phyloP scores from a whole-genome alignment of 2,113 vertebrate genomes.

The Lutjanus erythropterus region DNA sequence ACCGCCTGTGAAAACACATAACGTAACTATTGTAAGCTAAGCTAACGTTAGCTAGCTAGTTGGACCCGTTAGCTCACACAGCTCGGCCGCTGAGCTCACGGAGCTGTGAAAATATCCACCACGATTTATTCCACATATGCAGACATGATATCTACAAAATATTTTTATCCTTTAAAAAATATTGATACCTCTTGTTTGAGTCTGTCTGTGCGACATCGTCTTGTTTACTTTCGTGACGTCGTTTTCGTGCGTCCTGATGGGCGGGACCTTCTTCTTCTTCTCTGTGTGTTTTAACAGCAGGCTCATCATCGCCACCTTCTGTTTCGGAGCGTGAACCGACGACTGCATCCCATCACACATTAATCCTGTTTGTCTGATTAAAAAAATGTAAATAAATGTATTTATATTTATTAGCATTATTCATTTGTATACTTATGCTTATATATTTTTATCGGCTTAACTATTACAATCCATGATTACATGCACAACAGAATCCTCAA shows the following conservation, averaged over 20 bases:
- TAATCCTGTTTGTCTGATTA: too few species aligned
- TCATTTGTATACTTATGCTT: too few species aligned
- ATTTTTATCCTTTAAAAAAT: background rate
- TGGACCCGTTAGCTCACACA: background rate
- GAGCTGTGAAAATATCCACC: background rate
- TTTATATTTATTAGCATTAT: too few species aligned
- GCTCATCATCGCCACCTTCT: background rate
- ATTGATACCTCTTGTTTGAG: conserved; percentile 58
- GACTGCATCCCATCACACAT: too few species aligned
- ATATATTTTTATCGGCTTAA: too few species aligned
- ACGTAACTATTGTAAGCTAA: background rate
- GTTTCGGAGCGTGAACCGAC: background rate
- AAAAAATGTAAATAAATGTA: too few species aligned
- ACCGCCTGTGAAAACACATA: background rate
- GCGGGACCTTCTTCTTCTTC: conserved; percentile 7
- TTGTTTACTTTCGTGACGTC: conserved; percentile 79
- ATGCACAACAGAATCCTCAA: background rate
- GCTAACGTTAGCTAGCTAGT: conserved; percentile 29
- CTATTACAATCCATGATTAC: too few species aligned
- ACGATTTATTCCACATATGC: background rate
- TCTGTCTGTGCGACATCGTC: conserved; percentile 68
- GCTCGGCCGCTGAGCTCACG: background rate
- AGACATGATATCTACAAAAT: background rate
- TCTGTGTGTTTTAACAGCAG: background rate
- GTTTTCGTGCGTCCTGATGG: conserved; percentile 20